Evolutionary conservation across 2,888 invertebrate genomes (phyloP).

Genomic region (Suillia variegata): DNA sequence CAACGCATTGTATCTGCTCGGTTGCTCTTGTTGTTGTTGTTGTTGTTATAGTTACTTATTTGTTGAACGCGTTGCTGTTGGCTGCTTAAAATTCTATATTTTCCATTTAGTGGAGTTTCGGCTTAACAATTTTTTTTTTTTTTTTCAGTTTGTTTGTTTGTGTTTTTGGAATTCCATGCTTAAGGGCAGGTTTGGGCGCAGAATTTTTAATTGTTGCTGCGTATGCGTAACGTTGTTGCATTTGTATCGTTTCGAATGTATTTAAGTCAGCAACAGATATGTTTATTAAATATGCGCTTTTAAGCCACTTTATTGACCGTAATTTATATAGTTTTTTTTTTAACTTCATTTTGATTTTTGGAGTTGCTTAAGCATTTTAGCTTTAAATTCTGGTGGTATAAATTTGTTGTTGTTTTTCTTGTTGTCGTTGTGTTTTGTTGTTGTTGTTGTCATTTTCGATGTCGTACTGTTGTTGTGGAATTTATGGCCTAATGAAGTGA

Average conservation of each 20-base stretch:
- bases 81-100: not conserved
- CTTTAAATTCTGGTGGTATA: conserved; percentile 3
- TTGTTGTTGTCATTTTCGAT: conserved; percentile 25
- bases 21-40: not conserved
- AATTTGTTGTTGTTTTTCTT: conserved; percentile 20
- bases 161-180: not conserved
- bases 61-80: conserved; percentile 6
- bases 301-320: not conserved
- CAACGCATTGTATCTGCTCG: too few relatives aligned
- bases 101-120: not conserved
- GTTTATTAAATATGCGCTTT: conserved; percentile 8
- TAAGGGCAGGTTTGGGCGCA: not conserved
- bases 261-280: conserved; percentile 8
- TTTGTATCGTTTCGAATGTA: too few relatives aligned
- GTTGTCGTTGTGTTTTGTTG: conserved; percentile 17
- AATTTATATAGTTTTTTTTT: not conserved
- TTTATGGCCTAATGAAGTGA: conserved; percentile 47
- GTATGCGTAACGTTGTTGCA: not conserved
- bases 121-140: not conserved
- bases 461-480: conserved; percentile 29
- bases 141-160: too few relatives aligned
- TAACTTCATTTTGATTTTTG: not conserved
- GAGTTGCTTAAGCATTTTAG: conserved; percentile 10
- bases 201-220: not conserved
- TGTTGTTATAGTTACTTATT: not conserved